Base-by-base conservation (phyloP, 2,113 vertebrate species). In the Mionectes macconnelli region DNA sequence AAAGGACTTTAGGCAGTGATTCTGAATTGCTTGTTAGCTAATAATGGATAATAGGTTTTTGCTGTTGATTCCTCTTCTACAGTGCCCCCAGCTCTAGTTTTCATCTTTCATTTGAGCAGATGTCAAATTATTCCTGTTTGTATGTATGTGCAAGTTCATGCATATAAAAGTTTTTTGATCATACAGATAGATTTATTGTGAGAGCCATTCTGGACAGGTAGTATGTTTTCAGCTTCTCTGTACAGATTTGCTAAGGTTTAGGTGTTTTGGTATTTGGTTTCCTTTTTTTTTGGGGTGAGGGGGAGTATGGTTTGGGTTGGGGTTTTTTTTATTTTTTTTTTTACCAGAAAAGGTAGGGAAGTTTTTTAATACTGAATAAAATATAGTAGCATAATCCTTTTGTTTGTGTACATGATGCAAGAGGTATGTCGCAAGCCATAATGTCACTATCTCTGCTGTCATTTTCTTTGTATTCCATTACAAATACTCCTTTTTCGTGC, bases 21-120 rank as follows among this genome's bases (percentile, higher is more conserved):
- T 88, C 56, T 79, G 40, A 95, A 94, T 88, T 84, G 82, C 70
- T 93, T 78, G 80, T 82, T 91, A 76, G 70, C 67, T 87, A 56
- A 73, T 72, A 60, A 28, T 75, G 87, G n/a, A 11, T 49, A 33
- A 87, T 49, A 74, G 42, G 15, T 62, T 92, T 94, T 92, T 86
- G 95, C 14, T 42, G 47, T 35, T 75, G 87, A 91, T 95, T 67
- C 31, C 15, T 79, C 37, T 62, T 85, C 73, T 84, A n/a, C 31
- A 62, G 60, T 87, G 57, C 86, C 75, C 42, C 62, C 62, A 75
- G 83, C 62, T 90, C 40, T 63, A 60, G 62, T 92, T 90, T 92
- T 40, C 35, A 75, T 76, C 44, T 84, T 69, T 68, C 24, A 12
- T 89, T 70, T 47, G 66, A 79, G 45, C 69, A 74, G 52, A 70